Evolutionary conservation across 2,113 vertebrate genomes (phyloP).

Genomic region (Hippopotamus amphibius): DNA sequence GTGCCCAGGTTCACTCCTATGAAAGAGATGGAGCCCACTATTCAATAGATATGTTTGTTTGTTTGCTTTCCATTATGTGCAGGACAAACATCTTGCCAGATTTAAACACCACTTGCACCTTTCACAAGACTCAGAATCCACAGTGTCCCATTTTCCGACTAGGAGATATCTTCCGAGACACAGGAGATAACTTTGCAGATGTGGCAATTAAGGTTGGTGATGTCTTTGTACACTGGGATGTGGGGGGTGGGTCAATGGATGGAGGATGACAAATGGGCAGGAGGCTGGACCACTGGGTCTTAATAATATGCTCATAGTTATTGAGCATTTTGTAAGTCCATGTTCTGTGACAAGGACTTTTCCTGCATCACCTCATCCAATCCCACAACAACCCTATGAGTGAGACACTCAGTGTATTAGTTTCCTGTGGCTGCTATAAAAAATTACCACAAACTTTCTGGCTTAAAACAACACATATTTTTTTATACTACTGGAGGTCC

Average conservation of each 20-base stretch:
- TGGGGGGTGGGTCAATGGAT: neutral
- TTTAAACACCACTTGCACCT: conserved; percentile 88
- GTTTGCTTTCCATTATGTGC: conserved; percentile 51
- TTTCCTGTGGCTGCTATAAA: neutral
- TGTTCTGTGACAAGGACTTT: fast-evolving
- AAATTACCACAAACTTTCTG: neutral
- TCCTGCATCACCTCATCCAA: neutral
- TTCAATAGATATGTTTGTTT: neutral
- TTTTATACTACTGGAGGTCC: neutral
- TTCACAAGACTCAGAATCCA: conserved; percentile 79
- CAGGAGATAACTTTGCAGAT: conserved; percentile 89
- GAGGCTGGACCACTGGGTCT: neutral
- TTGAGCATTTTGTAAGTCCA: neutral
- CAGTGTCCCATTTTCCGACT: conserved; percentile 92
- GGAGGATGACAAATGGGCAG: neutral
- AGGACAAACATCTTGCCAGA: conserved; percentile 91
- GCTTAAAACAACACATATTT: neutral
- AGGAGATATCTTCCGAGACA: conserved; percentile 88
- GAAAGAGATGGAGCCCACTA: neutral
- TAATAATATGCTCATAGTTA: neutral
- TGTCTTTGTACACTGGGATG: neutral
- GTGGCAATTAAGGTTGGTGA: conserved; percentile 89
- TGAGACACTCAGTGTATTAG: neutral
- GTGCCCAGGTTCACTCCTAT: neutral
- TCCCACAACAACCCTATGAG: neutral